phyloP scores from a whole-genome alignment of 64 coral and sea anemone species.

The Montipora capricornis region DNA sequence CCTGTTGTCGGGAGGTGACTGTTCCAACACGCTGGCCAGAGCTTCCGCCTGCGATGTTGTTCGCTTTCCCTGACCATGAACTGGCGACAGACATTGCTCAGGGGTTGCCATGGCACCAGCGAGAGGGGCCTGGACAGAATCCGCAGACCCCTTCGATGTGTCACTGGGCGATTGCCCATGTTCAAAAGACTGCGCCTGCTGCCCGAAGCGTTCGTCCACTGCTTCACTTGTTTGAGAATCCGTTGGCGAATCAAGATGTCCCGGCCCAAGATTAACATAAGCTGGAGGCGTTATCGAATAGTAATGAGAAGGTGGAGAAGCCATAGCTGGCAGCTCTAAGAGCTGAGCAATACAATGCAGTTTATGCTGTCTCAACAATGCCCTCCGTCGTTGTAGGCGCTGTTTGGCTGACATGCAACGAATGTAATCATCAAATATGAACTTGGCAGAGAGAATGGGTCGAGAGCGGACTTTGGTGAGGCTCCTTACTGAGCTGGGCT shows the following conservation, averaged over 20 bases:
- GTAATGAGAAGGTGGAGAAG: constrained; percentile 85
- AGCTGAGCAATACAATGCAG: constrained; percentile 96
- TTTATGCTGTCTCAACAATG: constrained; percentile 91
- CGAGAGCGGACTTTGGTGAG: constrained; percentile 89
- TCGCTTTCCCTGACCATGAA: constrained; percentile 11
- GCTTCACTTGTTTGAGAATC: constrained; percentile 37
- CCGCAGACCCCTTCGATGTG: not conserved
- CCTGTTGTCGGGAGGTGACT: constrained; percentile 71
- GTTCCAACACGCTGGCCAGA: constrained; percentile 77
- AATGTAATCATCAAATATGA: constrained; percentile 99
- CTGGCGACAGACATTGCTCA: constrained; percentile 74
- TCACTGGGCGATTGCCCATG: not conserved
- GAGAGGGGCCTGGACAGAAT: constrained; percentile 27
- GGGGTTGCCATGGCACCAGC: constrained; percentile 65
- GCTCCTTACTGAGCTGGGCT: constrained; percentile 88
- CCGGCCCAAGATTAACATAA: constrained; percentile 82
- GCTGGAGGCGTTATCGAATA: constrained; percentile 93
- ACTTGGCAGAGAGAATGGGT: constrained; percentile 95
- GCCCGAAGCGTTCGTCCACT: constrained; percentile 34
- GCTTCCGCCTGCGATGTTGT: constrained; percentile 76
- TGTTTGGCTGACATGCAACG: constrained; percentile 99
- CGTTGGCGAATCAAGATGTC: constrained; percentile 37
- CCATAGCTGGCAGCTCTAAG: constrained; percentile 94
- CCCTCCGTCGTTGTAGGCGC: constrained; percentile 88
- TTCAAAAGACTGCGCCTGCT: constrained; percentile 31